These are phyloP conservation scores for Thysanoteuthis rhombus DNA, from an alignment of 2,888 invertebrate species.

Conservation along the genomic window DNA sequence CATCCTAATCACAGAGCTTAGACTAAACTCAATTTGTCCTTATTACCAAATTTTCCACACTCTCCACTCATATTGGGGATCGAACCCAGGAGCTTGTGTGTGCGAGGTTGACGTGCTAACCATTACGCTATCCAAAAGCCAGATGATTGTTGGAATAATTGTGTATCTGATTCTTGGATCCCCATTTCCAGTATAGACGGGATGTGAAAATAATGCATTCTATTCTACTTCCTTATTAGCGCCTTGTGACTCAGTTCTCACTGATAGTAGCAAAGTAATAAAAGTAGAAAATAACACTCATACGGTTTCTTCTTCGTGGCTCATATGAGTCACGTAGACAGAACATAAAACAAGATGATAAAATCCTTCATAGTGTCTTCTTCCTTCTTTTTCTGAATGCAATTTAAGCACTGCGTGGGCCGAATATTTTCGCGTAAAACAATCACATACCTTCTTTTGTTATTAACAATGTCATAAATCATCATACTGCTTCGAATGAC, in stretches of 20 bases:
- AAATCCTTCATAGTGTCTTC: background rate
- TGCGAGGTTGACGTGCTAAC: no score
- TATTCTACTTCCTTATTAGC: background rate
- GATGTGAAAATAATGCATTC: background rate
- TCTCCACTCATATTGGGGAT: no score
- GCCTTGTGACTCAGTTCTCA: background rate
- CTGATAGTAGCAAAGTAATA: background rate
- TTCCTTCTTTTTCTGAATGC: background rate
- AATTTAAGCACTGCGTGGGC: background rate
- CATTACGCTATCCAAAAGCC: no score
- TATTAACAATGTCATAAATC: background rate
- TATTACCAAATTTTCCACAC: no score
- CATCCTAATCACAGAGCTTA: no score
- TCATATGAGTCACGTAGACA: background rate
- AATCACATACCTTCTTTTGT: background rate
- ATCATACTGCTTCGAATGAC: background rate
- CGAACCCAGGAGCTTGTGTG: no score
- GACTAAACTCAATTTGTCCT: no score
- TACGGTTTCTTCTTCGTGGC: background rate
- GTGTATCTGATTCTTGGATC: background rate
- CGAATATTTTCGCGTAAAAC: slow-evolving; percentile 12
- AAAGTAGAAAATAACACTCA: background rate
- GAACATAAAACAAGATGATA: background rate
- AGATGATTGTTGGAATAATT: background rate
- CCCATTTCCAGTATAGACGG: background rate